Evolutionary conservation across 2,113 vertebrate genomes (phyloP).

Genomic region (Fukomys damarensis): DNA sequence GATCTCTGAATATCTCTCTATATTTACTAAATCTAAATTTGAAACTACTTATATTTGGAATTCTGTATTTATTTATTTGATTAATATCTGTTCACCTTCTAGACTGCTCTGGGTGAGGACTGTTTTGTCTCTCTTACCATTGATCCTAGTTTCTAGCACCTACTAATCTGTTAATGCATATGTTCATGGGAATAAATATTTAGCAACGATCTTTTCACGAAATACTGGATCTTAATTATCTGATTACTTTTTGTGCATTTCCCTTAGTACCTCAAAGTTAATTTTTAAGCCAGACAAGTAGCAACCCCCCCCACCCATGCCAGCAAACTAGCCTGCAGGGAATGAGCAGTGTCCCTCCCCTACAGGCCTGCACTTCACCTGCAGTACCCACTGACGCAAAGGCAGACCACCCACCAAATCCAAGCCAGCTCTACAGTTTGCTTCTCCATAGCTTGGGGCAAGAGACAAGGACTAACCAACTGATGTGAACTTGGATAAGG

Average conservation of each 20-base stretch:
- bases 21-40: not conserved
- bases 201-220: not conserved
- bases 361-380: too few species aligned
- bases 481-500: too few species aligned
- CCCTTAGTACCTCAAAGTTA: not conserved
- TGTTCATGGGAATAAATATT: constrained; percentile 21
- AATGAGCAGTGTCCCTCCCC: too few species aligned
- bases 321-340: too few species aligned
- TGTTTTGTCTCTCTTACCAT: not conserved
- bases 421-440: too few species aligned
- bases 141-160: not conserved
- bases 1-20: not conserved
- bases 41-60: not conserved
- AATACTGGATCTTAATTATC: not conserved
- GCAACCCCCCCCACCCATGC: too few species aligned
- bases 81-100: not conserved
- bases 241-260: not conserved
- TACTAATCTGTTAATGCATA: not conserved
- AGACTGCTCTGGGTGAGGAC: not conserved
- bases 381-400: too few species aligned
- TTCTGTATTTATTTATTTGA: not conserved
- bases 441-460: too few species aligned
- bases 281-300: too few species aligned
- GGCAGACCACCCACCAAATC: too few species aligned
- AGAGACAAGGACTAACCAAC: too few species aligned